Percentiles rank a stretch among this genome's conserved stretches.
Evolutionary conservation across 2,888 invertebrate genomes (phyloP).

Genomic region (Seira musarum): DNA sequence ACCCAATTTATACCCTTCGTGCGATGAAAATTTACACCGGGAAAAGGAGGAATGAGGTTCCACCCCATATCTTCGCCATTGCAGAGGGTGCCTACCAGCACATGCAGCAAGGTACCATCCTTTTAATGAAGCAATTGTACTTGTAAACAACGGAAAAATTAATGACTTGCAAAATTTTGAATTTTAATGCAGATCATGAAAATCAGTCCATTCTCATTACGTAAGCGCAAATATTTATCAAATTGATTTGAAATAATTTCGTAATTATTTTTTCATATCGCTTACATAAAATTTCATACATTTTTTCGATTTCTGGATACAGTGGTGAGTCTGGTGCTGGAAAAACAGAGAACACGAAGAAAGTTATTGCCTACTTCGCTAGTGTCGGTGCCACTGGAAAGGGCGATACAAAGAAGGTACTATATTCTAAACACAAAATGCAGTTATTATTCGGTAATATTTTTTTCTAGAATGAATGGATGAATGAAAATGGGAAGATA

Average conservation of each 20-base stretch:
- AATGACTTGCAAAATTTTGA: too few species aligned
- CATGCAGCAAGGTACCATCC: slow-evolving; percentile 79
- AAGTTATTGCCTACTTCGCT: slow-evolving; percentile 99
- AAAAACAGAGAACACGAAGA: slow-evolving; percentile 99
- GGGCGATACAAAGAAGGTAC: slow-evolving; percentile 75
- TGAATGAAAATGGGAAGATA: too few species aligned
- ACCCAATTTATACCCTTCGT: slow-evolving; percentile 97
- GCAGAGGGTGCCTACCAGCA: slow-evolving; percentile 99
- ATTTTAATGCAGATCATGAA: slow-evolving; percentile 28
- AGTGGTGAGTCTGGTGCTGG: slow-evolving; percentile 99
- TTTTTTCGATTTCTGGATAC: slow-evolving; percentile 66
- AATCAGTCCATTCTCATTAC: slow-evolving; percentile 99
- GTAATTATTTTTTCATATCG: not conserved
- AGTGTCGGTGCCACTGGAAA: slow-evolving; percentile 90
- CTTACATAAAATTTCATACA: not conserved
- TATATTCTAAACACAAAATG: too few species aligned
- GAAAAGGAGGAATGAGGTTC: slow-evolving; percentile 99
- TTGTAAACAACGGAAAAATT: too few species aligned
- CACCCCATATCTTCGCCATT: slow-evolving; percentile 99
- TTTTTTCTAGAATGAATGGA: too few species aligned
- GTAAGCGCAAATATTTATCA: slow-evolving; percentile 76
- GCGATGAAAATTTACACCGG: slow-evolving; percentile 98
- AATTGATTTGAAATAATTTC: slow-evolving; percentile 13
- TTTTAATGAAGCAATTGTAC: too few species aligned
- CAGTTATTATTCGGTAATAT: too few species aligned